Base-by-base conservation (phyloP, 2,797 vertebrate species). In the Dendrocincla fuliginosa region DNA sequence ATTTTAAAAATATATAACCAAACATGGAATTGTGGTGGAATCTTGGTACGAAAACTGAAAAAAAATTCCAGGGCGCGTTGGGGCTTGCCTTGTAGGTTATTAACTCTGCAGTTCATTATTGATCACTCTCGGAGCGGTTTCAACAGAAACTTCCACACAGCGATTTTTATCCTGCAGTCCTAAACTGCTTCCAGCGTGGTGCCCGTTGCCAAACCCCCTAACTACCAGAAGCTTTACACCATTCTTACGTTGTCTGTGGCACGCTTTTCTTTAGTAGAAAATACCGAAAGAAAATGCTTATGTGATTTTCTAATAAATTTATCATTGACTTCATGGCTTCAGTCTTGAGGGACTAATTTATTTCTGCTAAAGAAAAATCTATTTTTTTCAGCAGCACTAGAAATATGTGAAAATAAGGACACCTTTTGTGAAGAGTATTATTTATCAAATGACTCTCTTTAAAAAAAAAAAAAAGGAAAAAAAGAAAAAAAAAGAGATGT, bases 51-150 rank as follows among this genome's bases (percentile, higher is more conserved):
- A 47, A 85, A 42, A 37, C 86, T 15, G 32, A 69, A 33, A 63
- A 49, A 50, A 32, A 74, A 64, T 32, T 79, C 50, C 42, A 32
- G 60, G 22, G 52, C 10, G 1, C 44, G 64, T 3, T 92, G 30
- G 11, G 46, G 20, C 89, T 85, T 74, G 73, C 49, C 56, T 70
- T 77, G 59, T 44, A 46, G 76, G 61, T 71, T 68, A 37, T 77
- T 91, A 88, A 49, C 35, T 59, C 70, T 57, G 86, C 89, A 64
- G 23, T 92, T 89, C 53, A 33, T 61, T 93, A 90, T 89, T 89
- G 95, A 92, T 92, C 76, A 32, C 33, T 89, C 74, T 74, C 16
- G 9, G 49, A 27, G 64, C 16, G 25, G 42, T 81, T 92, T 83
- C 68, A 79, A 61, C 53, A 85, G 81, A 92, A 92, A 94, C 81